Base-by-base conservation (phyloP, 2,888 invertebrate genomes). In the Lapara coniferarum region DNA sequence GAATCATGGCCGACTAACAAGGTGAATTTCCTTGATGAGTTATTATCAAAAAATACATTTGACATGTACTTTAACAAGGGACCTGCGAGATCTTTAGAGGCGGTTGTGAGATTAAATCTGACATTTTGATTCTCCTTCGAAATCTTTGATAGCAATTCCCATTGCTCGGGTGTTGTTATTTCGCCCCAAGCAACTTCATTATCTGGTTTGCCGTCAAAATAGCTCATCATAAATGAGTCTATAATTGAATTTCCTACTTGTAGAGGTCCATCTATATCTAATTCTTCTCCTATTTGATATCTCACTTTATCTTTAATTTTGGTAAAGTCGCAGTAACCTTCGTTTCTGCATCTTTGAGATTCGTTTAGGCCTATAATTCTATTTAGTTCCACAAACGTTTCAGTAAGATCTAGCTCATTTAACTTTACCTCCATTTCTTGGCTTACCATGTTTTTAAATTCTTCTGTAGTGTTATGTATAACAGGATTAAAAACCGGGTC, bases 181-280 rank as follows among this genome's bases (percentile, higher is more conserved):
- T 66, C 37, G n/a, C 78, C 77, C 78, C 74, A 78, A 25, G 73
- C 77, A 37, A 78, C 57, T 14, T 78, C 59, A 66, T 74, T 10
- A 16, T 77, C 12, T 0, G 74, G 71, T 8, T 57, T 12, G 7
- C 74, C 74, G 2, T 71, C 14, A 25, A 73, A 78, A 66, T 72
- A 78, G 19, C 25, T 69, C 75, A 75, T 74, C 1, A 8, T 59
- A 58, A 78, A 78, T 0, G 58, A 30, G 25, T 78, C 78, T 3
- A 72, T 0, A 13, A 63, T 66, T 6, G 52, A 52, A 16, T 69
- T 55, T 6, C 56, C 73, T 49, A 19, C 19, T 49, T 8, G 6
- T 8, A 63, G 16, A 13, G 63, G 63, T 63, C 63, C 63, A 3
- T 49, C 19, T 46, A 46, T 46, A 8, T 49, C 44, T 49, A 63